Percentiles rank a stretch among this genome's conserved stretches.
These are phyloP conservation scores for Phyllotreta striolata DNA, from an alignment of 2,888 invertebrate species.

Conservation along the genomic window DNA sequence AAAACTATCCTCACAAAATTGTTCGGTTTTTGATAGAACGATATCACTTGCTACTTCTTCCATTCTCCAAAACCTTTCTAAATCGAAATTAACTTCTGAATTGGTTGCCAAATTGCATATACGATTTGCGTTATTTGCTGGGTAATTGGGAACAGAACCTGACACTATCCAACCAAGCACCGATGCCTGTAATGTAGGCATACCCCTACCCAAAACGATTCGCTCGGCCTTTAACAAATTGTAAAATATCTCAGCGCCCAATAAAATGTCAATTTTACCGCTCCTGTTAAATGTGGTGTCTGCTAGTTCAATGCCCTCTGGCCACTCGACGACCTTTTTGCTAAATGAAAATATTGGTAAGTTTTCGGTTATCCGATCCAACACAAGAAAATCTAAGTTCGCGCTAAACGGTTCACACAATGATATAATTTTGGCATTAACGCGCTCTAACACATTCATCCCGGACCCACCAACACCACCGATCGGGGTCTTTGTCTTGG, in stretches of 20 bases:
- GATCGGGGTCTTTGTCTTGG: too few relatives aligned
- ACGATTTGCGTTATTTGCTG: background rate
- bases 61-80: conserved; percentile 31
- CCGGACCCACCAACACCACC: too few relatives aligned
- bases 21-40: conserved; percentile 14
- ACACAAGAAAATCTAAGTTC: too few relatives aligned
- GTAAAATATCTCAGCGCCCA: conserved; percentile 36
- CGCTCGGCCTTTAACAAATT: conserved; percentile 28
- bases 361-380: too few relatives aligned
- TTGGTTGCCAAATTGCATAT: conserved; percentile 26
- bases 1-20: conserved; percentile 24
- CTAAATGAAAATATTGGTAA: too few relatives aligned
- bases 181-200: conserved; percentile 29
- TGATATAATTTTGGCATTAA: too few relatives aligned
- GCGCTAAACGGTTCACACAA: too few relatives aligned
- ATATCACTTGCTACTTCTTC: conserved; percentile 10
- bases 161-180: conserved; percentile 29
- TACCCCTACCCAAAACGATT: conserved; percentile 26
- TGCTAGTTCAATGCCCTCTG: background rate
- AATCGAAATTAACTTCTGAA: conserved; percentile 29
- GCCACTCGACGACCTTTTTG: too few relatives aligned
- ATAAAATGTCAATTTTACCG: conserved; percentile 8
- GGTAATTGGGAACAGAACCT: conserved; percentile 10
- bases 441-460: too few relatives aligned
- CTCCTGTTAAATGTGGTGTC: conserved; percentile 5